Percentiles rank a stretch among this genome's conserved stretches.
Evolutionary conservation across 2,888 invertebrate genomes (phyloP).

Genomic region (Julus scandinavius): DNA sequence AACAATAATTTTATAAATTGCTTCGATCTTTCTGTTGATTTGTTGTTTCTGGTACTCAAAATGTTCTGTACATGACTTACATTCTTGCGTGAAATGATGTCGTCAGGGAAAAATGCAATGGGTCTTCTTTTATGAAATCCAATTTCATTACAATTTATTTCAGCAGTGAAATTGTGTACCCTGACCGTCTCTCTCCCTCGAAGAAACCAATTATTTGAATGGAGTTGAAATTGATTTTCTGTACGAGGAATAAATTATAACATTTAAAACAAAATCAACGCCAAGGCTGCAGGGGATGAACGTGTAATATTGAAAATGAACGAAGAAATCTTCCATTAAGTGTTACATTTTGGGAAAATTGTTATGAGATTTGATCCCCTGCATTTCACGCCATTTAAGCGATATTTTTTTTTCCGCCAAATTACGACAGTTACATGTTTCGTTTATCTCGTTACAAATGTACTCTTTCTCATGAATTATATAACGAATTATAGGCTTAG

Average conservation of each 20-base stretch:
- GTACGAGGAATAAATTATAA: constrained; percentile 30
- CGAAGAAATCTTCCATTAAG: constrained; percentile 25
- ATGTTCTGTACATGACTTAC: neutral
- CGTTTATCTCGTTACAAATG: neutral
- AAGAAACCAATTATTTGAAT: constrained; percentile 39
- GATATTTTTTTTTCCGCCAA: neutral
- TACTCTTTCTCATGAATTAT: neutral
- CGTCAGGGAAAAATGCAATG: neutral
- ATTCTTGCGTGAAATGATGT: neutral
- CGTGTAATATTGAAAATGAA: neutral
- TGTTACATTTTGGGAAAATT: neutral
- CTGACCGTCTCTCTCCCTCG: neutral
- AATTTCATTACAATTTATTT: constrained; percentile 10
- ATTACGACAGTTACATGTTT: constrained; percentile 22
- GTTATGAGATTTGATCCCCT: neutral
- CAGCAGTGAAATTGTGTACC: constrained; percentile 10
- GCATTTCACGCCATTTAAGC: neutral
- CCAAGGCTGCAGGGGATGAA: neutral
- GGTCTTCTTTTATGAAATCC: neutral
- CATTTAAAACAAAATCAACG: constrained; percentile 23
- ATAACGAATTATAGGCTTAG: neutral
- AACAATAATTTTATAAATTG: no score
- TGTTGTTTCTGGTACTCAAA: neutral
- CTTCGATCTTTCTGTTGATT: neutral
- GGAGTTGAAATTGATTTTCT: constrained; percentile 38